Evolutionary conservation across 2,797 vertebrate species (phyloP).

Genomic region (Ctenopoma multispine): DNA sequence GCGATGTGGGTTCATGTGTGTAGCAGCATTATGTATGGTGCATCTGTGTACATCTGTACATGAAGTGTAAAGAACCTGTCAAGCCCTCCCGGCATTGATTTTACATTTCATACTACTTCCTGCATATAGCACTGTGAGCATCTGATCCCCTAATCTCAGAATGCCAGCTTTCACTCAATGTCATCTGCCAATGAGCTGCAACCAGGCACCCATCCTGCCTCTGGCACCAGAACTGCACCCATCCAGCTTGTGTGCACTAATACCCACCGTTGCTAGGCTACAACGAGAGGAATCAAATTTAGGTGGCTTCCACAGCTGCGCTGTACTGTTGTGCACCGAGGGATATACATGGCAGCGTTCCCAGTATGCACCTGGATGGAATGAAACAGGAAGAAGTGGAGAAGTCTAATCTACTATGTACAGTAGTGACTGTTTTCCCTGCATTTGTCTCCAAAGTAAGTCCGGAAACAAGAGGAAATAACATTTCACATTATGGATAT

Average conservation of each 20-base stretch:
- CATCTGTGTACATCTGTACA: constrained; percentile 69
- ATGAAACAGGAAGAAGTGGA: constrained; percentile 74
- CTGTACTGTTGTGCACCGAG: constrained; percentile 74
- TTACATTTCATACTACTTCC: constrained; percentile 78
- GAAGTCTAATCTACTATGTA: constrained; percentile 72
- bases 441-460: constrained; percentile 54
- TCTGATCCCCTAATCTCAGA: constrained; percentile 84
- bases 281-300: constrained; percentile 80
- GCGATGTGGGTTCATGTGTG: constrained; percentile 45
- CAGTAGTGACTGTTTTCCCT: constrained; percentile 59
- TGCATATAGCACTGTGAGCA: constrained; percentile 73
- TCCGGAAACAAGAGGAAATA: constrained; percentile 64
- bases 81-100: constrained; percentile 74
- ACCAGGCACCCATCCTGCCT: constrained; percentile 81
- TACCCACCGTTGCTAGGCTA: constrained; percentile 84
- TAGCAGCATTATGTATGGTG: constrained; percentile 51
- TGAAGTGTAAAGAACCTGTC: constrained; percentile 68
- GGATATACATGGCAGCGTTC: constrained; percentile 78
- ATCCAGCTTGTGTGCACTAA: constrained; percentile 77
- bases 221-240: constrained; percentile 81
- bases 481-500: constrained; percentile 59
- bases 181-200: constrained; percentile 85
- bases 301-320: constrained; percentile 83
- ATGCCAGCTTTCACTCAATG: constrained; percentile 84
- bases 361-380: constrained; percentile 82